Evolutionary conservation across 35 echinoderm and acorn worm species (phyloP).

Genomic region (Ophiothrix spiculata): DNA sequence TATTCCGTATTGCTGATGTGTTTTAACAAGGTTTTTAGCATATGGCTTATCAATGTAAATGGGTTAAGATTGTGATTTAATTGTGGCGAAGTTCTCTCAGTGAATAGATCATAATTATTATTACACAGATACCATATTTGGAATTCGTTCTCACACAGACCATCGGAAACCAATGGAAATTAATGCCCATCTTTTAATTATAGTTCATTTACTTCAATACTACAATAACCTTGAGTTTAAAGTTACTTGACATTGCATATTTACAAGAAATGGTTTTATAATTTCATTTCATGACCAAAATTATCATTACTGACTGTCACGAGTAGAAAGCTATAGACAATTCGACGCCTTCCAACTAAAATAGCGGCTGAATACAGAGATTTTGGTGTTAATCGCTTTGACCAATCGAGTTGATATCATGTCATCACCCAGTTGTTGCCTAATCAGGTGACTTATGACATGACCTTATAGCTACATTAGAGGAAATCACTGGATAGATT

Average conservation of each 20-base stretch:
- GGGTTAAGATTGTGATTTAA: too few relatives aligned
- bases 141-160: not conserved
- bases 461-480: too few relatives aligned
- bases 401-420: not conserved
- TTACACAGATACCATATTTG: not conserved
- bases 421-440: conserved; percentile 3
- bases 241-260: not conserved
- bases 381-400: not conserved
- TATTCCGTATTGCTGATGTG: too few relatives aligned
- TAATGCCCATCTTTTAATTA: not conserved
- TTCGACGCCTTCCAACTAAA: not conserved
- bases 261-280: not conserved
- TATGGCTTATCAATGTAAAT: too few relatives aligned
- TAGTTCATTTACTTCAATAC: too few relatives aligned
- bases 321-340: not conserved
- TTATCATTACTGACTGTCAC: not conserved
- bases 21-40: too few relatives aligned
- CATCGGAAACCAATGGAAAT: not conserved
- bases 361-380: not conserved
- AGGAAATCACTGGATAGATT: too few relatives aligned
- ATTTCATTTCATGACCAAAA: not conserved
- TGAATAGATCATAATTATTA: not conserved
- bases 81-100: too few relatives aligned
- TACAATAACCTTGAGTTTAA: too few relatives aligned
- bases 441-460: not conserved